A percentile compares a stretch with the other conserved stretches of the same genome.
Evolutionary conservation across 2,113 vertebrate species (phyloP).

Genomic region (Sphyrna mokarran): DNA sequence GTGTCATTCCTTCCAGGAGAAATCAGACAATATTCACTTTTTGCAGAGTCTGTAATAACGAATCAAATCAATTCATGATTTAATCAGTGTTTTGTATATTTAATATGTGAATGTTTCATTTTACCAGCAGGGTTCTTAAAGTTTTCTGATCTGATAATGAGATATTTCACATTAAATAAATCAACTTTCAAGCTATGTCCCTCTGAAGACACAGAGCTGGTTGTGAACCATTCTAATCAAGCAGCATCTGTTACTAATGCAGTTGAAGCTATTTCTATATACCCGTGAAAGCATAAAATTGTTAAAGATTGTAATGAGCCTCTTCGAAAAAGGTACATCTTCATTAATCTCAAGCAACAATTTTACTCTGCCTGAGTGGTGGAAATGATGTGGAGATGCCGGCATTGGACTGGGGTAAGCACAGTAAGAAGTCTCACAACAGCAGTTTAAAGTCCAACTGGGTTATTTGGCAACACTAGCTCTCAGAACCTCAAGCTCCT

Average conservation of each 20-base stretch:
- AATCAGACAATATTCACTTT: not conserved
- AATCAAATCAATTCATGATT: conserved; percentile 14
- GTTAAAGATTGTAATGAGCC: not conserved
- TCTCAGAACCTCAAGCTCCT: too few relatives aligned
- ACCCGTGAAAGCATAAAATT: not conserved
- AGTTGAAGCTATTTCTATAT: not conserved
- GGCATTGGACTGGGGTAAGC: too few relatives aligned
- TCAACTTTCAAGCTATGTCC: not conserved
- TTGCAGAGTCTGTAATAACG: not conserved
- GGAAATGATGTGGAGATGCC: not conserved
- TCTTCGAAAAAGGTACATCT: not conserved
- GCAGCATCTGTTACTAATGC: not conserved
- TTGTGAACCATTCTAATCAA: not conserved
- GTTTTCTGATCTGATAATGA: not conserved
- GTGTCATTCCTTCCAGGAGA: not conserved
- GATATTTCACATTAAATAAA: conserved; percentile 7
- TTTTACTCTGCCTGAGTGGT: not conserved
- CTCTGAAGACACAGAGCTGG: not conserved
- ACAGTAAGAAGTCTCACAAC: too few relatives aligned
- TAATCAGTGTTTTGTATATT: not conserved
- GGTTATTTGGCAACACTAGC: too few relatives aligned
- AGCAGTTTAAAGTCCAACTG: too few relatives aligned
- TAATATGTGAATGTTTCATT: not conserved
- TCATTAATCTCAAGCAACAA: not conserved
- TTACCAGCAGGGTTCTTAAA: not conserved